These are phyloP conservation scores for Rhea americana DNA, from an alignment of 2,113 vertebrate species.

Conservation along the genomic window DNA sequence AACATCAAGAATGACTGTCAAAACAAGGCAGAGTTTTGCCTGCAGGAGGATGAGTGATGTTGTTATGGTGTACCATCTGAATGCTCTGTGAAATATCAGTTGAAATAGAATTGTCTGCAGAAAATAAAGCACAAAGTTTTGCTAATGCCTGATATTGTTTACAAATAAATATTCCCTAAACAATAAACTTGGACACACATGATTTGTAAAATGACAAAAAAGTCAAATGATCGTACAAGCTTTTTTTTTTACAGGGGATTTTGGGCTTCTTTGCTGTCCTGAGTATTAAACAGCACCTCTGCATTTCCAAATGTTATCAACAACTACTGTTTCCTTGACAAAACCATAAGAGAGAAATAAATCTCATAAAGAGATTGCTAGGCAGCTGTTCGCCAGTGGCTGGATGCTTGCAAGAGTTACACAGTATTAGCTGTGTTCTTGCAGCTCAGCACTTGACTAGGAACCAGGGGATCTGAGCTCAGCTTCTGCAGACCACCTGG, in stretches of 20 bases:
- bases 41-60: constrained; percentile 47
- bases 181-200: background rate
- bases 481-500: constrained; percentile 42
- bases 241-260: background rate
- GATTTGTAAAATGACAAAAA: background rate
- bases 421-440: background rate
- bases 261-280: background rate
- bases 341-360: constrained; percentile 45
- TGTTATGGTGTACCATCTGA: constrained; percentile 23
- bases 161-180: constrained; percentile 16
- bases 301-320: constrained; percentile 35
- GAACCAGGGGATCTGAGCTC: constrained; percentile 18
- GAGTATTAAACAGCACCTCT: constrained; percentile 22
- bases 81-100: constrained; percentile 27
- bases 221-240: constrained; percentile 3
- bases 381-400: constrained; percentile 56
- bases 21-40: constrained; percentile 54
- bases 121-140: constrained; percentile 42
- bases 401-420: constrained; percentile 51
- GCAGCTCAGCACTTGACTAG: constrained; percentile 41
- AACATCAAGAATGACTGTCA: constrained; percentile 38
- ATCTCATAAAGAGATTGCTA: constrained; percentile 55
- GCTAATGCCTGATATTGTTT: constrained; percentile 1
- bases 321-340: constrained; percentile 39
- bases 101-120: constrained; percentile 37